Percentiles rank a stretch among this genome's conserved stretches.
Evolutionary conservation across 2,797 vertebrate genomes (phyloP).

Genomic region (Sitta carolinensis): DNA sequence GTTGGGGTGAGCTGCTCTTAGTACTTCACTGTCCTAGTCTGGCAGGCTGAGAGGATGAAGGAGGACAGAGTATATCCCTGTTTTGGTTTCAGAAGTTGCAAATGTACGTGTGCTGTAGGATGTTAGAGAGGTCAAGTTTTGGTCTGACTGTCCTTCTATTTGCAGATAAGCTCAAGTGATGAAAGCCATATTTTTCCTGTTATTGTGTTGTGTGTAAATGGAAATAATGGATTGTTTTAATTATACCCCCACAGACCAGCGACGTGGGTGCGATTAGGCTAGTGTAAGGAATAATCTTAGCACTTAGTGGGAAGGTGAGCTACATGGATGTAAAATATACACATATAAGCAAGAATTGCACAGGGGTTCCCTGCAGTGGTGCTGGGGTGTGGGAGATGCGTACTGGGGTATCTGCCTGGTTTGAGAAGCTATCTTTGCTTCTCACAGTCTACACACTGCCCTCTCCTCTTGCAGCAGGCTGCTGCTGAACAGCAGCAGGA

Average conservation of each 20-base stretch:
- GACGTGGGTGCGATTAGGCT: not conserved
- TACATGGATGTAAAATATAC: not conserved
- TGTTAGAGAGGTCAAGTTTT: not conserved
- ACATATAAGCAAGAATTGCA: not conserved
- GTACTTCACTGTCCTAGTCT: not conserved
- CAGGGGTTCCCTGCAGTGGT: not conserved
- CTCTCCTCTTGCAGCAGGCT: not conserved
- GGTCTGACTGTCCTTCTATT: not conserved
- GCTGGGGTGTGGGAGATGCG: accelerated
- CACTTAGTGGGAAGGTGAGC: not conserved
- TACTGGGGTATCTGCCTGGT: not conserved
- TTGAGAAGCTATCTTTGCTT: not conserved
- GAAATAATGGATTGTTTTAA: slow-evolving; percentile 23
- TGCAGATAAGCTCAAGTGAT: not conserved
- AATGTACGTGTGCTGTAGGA: not conserved
- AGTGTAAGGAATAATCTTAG: not conserved
- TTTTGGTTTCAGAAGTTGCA: not conserved
- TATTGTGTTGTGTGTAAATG: not conserved
- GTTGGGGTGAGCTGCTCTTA: not conserved
- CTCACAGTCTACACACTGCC: not conserved
- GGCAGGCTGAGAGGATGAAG: not conserved
- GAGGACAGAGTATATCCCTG: not conserved
- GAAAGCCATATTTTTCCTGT: not conserved
- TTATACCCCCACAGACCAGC: not conserved
- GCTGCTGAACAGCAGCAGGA: not conserved